These are phyloP conservation scores for Porites divaricata DNA, from an alignment of 92 coral and sea anemone species.

Conservation along the genomic window DNA sequence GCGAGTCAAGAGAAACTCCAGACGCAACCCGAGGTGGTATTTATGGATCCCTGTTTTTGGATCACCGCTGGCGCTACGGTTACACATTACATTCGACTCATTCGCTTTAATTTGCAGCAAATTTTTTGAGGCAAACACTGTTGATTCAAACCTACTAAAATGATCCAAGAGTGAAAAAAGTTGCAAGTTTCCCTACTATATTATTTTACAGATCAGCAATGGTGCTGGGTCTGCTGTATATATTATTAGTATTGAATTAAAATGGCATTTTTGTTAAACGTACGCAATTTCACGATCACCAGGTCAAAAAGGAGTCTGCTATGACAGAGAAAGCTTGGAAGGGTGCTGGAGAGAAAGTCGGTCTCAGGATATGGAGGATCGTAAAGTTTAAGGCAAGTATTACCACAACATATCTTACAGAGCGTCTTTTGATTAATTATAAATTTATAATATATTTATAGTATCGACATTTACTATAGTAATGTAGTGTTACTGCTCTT, in stretches of 20 bases:
- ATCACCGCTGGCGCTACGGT: too few relatives aligned
- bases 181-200: not conserved
- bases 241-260: too few relatives aligned
- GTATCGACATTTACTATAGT: not conserved
- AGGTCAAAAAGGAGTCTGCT: constrained; percentile 87
- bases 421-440: not conserved
- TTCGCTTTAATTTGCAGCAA: too few relatives aligned
- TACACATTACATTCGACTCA: too few relatives aligned
- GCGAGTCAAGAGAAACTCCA: too few relatives aligned
- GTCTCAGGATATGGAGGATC: constrained; percentile 91
- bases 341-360: constrained; percentile 77
- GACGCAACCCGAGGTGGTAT: too few relatives aligned
- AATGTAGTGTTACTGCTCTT: not conserved
- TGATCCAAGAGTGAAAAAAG: not conserved
- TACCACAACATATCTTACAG: not conserved
- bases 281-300: not conserved
- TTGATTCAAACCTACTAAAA: too few relatives aligned
- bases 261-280: too few relatives aligned
- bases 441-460: not conserved
- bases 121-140: not conserved
- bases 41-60: too few relatives aligned
- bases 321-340: constrained; percentile 89
- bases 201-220: too few relatives aligned
- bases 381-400: constrained; percentile 82
- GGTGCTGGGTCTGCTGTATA: not conserved